Evolutionary conservation across 35 echinoderm and acorn worm genomes (phyloP), one percentile per base, ranked within the genome.

Genomic region (Lytechinus variegatus): DNA sequence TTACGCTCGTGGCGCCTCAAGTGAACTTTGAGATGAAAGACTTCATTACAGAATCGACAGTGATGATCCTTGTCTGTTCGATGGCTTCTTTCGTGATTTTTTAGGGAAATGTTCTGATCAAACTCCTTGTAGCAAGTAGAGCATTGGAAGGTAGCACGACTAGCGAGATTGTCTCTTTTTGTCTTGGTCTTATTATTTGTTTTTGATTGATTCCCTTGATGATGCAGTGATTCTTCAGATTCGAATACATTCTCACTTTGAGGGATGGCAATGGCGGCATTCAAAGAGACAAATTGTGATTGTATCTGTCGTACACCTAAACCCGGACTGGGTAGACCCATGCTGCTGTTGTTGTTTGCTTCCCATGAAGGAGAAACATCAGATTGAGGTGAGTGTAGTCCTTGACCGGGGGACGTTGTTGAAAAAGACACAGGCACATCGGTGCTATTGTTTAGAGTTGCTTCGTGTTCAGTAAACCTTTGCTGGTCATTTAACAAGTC

Each of bases 71-170:
- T 89, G 10, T 92, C 89, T 6, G 56, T n/a, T 4, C 95, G 53
- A 53, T 98, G 97, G 44, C 95, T 95, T 27, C 97, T 87, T 91
- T 98, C 96, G 86, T 98, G 97, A 86, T 98, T 98, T 54, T 94
- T 97, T 27, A 98, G 87, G 27, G 96, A 94, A 52, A 98, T 92
- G 57, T 96, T 97, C 11, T 97, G 97, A 56, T 97, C 96, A 71
- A 98, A 98, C 29, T 92, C 57, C 86, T 95, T 87, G 5, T 44
- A 71, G 86, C 97, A 98, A 11, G 94, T 86, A n/a, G 93, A 54
- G 86, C 97, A 98, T 56, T 61, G 54, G 14, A 92, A 54, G 29
- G 28, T 61, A 28, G 12, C 27, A 44, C 14, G 7, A 21, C 29
- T 33, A 11, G 8, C 9, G 6, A 44, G 14, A 12, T 90, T 44